phyloP scores from a whole-genome alignment of 2,797 vertebrate species.

The Momotus momota region DNA sequence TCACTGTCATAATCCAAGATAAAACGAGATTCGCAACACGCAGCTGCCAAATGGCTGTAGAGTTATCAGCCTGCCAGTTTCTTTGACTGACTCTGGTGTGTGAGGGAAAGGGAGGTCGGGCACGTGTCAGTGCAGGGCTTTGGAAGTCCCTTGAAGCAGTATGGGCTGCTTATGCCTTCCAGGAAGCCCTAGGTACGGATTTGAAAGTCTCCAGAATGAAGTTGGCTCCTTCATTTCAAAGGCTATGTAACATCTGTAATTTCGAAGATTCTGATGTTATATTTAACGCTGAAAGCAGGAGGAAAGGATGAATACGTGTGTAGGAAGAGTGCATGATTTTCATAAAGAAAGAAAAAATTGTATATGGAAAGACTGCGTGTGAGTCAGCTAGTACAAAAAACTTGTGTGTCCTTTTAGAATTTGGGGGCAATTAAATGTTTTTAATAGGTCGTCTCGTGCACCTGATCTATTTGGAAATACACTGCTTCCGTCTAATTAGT shows the following conservation, averaged over 20 bases:
- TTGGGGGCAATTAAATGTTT: not conserved
- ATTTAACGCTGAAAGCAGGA: not conserved
- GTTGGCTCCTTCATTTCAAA: not conserved
- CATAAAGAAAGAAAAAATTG: not conserved
- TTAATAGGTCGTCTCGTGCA: not conserved
- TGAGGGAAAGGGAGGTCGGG: not conserved
- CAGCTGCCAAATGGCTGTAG: not conserved
- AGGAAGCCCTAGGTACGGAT: not conserved
- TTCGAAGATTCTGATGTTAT: not conserved
- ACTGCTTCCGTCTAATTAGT: not conserved
- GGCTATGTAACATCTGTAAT: not conserved
- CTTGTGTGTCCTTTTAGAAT: not conserved
- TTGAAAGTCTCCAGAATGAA: constrained; percentile 8
- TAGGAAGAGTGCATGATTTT: not conserved
- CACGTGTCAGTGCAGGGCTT: not conserved
- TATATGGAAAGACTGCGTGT: not conserved
- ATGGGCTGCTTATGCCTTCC: not conserved
- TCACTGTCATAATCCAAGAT: not conserved
- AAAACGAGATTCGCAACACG: not conserved
- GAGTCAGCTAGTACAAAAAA: not conserved
- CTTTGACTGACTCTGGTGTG: rapidly evolving
- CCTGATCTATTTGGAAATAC: not conserved
- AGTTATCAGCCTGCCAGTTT: not conserved
- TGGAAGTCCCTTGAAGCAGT: not conserved
- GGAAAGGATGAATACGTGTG: not conserved